These are phyloP conservation scores for Dolichoris vasculosae DNA, from an alignment of 1,140 invertebrate species.

Conservation along the genomic window DNA sequence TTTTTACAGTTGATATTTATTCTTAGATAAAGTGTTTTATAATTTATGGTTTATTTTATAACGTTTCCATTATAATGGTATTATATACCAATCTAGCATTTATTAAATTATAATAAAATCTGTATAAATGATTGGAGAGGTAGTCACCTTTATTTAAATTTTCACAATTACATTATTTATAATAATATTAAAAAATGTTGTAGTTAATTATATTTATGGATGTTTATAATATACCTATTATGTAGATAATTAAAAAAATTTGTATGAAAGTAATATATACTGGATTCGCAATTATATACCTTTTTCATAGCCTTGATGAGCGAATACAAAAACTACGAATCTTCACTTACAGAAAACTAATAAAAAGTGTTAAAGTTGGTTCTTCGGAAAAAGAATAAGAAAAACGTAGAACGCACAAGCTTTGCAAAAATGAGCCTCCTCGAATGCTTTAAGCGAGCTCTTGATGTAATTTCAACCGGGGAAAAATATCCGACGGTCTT, in stretches of 20 bases:
- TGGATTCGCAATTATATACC: not conserved
- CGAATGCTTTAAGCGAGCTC: conserved; percentile 27
- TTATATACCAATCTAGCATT: too few species aligned
- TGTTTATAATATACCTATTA: not conserved
- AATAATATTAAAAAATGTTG: too few species aligned
- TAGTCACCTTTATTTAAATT: too few species aligned
- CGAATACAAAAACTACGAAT: not conserved
- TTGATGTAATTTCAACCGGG: conserved; percentile 10
- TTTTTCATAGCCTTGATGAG: not conserved
- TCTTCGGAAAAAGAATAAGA: not conserved
- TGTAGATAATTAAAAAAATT: not conserved
- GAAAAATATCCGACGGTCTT: conserved; percentile 20
- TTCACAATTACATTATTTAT: too few species aligned
- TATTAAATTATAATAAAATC: too few species aligned
- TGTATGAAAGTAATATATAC: not conserved
- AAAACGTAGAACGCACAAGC: not conserved
- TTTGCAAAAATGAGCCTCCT: not conserved
- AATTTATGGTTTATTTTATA: too few species aligned
- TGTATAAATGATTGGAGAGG: too few species aligned
- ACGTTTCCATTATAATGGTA: too few species aligned
- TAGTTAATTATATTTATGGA: not conserved
- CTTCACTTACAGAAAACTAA: conserved; percentile 4
- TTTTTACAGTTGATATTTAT: too few species aligned
- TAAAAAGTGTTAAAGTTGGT: conserved; percentile 6
- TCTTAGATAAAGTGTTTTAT: too few species aligned